Evolutionary conservation across 2,113 vertebrate genomes (phyloP).

Genomic region (Nesoenas mayeri): DNA sequence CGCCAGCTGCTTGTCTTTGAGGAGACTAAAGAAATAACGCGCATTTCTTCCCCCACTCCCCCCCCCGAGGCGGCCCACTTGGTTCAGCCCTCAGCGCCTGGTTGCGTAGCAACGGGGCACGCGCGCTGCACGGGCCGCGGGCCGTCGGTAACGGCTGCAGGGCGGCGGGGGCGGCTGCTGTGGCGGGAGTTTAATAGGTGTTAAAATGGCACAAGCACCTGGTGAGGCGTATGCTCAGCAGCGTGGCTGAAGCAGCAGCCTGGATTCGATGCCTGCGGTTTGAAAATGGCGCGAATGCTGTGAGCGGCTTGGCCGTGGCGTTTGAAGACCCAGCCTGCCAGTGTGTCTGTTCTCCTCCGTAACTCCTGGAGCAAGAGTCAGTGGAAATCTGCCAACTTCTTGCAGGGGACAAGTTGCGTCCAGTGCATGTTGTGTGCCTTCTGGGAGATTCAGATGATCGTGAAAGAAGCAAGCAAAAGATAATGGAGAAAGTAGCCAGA

Average conservation of each 20-base stretch:
- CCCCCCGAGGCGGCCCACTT: not conserved
- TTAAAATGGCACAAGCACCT: not conserved
- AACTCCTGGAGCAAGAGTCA: not conserved
- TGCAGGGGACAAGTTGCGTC: not conserved
- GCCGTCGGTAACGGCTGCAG: not conserved
- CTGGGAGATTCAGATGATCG: not conserved
- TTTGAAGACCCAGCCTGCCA: not conserved
- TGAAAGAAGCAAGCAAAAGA: not conserved
- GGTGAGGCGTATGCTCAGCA: not conserved
- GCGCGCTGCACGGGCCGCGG: no score
- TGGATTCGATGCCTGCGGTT: not conserved
- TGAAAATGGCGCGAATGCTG: not conserved
- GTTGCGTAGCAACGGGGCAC: not conserved
- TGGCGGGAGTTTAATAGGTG: not conserved
- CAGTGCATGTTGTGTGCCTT: not conserved
- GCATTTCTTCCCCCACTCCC: rapidly evolving
- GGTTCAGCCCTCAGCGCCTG: not conserved
- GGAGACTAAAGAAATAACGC: rapidly evolving
- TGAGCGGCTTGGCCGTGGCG: not conserved
- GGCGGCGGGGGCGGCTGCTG: not conserved
- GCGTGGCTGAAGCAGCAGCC: not conserved
- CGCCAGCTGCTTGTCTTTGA: not conserved
- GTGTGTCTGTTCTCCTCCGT: not conserved
- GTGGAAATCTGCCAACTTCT: not conserved
- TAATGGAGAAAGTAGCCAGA: not conserved